Percentiles rank a stretch among this genome's conserved stretches.
Conservation (phyloP, 2,888 invertebrate species). For the Tortrix viridana region DNA sequence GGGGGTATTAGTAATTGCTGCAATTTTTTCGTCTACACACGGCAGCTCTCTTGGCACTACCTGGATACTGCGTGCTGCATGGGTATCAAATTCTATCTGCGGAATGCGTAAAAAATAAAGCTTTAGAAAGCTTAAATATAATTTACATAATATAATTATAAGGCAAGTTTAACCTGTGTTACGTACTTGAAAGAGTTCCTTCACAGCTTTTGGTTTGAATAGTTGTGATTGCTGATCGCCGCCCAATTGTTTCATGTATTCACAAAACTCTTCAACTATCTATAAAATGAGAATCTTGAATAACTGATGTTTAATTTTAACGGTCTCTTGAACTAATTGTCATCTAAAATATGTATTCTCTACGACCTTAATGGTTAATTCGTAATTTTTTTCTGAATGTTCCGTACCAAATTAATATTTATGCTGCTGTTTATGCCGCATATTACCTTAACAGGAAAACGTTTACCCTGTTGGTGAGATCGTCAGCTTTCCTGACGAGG, state of each 20-base stretch:
- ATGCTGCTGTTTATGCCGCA: no score
- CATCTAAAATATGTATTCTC: no score
- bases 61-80: conserved; percentile 80
- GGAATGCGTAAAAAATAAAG: neutral
- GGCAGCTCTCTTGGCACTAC: conserved; percentile 84
- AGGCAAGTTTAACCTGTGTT: neutral
- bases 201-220: conserved; percentile 77
- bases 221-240: conserved; percentile 78
- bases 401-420: no score
- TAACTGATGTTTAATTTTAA: neutral
- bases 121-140: neutral
- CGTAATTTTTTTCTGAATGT: no score
- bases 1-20: conserved; percentile 73
- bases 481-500: conserved; percentile 75
- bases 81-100: conserved; percentile 84
- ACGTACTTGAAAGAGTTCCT: conserved; percentile 77
- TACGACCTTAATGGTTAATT: no score
- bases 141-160: no score
- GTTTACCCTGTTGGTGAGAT: conserved; percentile 72
- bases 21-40: conserved; percentile 82
- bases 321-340: neutral
- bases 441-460: neutral
- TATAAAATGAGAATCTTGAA: conserved; percentile 45
- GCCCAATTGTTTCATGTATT: conserved; percentile 77
- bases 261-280: conserved; percentile 78